phyloP scores from a whole-genome alignment of 2,888 invertebrate genomes.

The Anarsia innoxiella region DNA sequence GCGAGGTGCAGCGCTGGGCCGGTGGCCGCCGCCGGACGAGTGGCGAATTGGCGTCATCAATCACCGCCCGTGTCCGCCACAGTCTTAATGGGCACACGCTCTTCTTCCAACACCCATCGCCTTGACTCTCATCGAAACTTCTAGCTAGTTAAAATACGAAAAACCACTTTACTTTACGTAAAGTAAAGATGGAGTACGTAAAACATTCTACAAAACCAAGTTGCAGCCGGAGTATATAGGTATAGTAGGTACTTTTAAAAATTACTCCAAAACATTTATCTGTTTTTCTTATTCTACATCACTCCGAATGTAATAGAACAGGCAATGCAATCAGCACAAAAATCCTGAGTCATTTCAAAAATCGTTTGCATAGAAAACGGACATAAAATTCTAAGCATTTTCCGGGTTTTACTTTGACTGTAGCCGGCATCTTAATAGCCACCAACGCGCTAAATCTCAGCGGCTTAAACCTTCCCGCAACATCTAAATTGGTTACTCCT shows the following conservation, averaged over 20 bases:
- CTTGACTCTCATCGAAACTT: constrained; percentile 35
- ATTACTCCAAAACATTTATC: neutral
- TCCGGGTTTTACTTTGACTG: constrained; percentile 41
- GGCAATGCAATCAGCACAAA: constrained; percentile 20
- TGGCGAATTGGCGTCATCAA: constrained; percentile 67
- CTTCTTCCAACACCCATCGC: constrained; percentile 35
- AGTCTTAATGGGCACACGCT: constrained; percentile 48
- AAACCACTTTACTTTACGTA: constrained; percentile 14
- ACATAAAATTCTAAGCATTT: constrained; percentile 41
- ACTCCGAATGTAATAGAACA: constrained; percentile 3
- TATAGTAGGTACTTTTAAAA: too few species aligned
- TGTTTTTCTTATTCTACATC: constrained; percentile 8
- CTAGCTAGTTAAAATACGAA: constrained; percentile 28
- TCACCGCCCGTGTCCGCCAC: constrained; percentile 47
- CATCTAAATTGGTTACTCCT: constrained; percentile 45
- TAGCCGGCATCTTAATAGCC: constrained; percentile 42
- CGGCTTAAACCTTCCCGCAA: constrained; percentile 40
- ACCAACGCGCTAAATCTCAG: constrained; percentile 42
- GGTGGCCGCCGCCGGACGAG: constrained; percentile 32
- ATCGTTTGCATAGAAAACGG: constrained; percentile 41
- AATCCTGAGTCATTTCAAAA: constrained; percentile 27
- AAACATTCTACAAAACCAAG: too few species aligned
- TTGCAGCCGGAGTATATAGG: too few species aligned
- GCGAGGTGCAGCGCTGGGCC: neutral
- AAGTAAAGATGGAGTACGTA: too few species aligned